Evolutionary conservation across 2,888 invertebrate species (phyloP), one percentile per base, ranked within the genome.

Genomic region (Pterostichus niger): DNA sequence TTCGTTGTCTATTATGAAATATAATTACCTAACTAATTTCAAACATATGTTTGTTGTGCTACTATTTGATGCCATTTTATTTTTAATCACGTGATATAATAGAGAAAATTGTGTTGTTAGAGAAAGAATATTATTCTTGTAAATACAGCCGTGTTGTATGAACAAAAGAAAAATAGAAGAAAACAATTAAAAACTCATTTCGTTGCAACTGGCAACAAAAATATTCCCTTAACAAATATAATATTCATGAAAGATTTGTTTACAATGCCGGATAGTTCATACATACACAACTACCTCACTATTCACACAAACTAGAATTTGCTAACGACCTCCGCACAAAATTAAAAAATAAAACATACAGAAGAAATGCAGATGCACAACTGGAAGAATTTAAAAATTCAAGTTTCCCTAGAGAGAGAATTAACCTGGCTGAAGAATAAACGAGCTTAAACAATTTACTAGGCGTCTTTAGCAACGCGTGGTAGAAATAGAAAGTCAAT

Each of bases 231-330:
- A 40, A 6, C 40, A 40, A 40, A 59, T 59, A 31, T 59, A 59
- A 59, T 31, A 59, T 59, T 59, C 59, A 59, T 59, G 59, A 59
- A 11, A 59, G 59, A 59, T 59, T 59, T 59, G 59, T 59, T 59
- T 17, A 59, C 59, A 31, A 11, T 17, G 6, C 9, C 40, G 6
- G 24, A 31, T 24, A 24, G 11, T 15, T 59, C 59, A 59, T 59
- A 59, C 59, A 59, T 59, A 59, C 59, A 11, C 59, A 59, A 59
- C 17, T 59, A 24, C 59, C 7, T 11, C 24, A 24, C 24, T 24
- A 24, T 3, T 24, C 3, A 3, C 24, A 24, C 24, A 24, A n/a
- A 24, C 24, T 40, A 9, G 7, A 59, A 59, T 24, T 24, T 24
- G 24, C 24, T 59, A 59, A 59, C 17, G 24, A 59, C 0, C 31